Evolutionary conservation across 2,888 invertebrate species (phyloP), one percentile per base, ranked within the genome.

Genomic region (Drosophila prolongata): DNA sequence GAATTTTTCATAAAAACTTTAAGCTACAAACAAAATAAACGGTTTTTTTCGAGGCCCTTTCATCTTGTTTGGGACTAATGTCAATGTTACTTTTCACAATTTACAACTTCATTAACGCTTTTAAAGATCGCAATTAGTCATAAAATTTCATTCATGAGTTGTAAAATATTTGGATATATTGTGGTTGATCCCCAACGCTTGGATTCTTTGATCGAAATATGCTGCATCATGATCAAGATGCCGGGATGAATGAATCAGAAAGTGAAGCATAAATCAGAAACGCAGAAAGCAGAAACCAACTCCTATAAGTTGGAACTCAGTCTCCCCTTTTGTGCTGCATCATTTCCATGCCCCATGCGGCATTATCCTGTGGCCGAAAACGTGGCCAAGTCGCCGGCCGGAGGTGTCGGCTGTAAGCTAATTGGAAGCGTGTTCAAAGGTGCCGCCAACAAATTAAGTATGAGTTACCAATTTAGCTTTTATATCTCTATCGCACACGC

Each of bases 321-420:
- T 54, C 46, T 52, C 66, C 52, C 40, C 56, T 65, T 71, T 84
- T 79, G 55, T 83, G 83, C 83, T 79, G 83, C 55, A 80, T 83
- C 83, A 83, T 80, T 85, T 83, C 85, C 83, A 83, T 83, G 76
- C 54, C 40, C 40, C 58, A 49, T 19, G 54, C 76, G 52, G 69
- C 61, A 69, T 76, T 80, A 82, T 81, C 81, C 82, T 80, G 77
- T 71, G 49, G 77, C 70, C 75, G 66, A 56, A 56, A 66, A 42
- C 70, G 65, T 61, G 49, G 57, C 55, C 50, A 49, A 57, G 61
- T 67, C 52, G 68, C 66, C 65, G 66, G 90, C 91, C 90, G 79
- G 77, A 92, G 92, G 92, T 92, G 92, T 92, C 92, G 92, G 92
- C 90, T 91, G 89, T 90, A 89, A 91, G 92, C 92, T 92, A 92